Base-by-base conservation (phyloP, 2,113 vertebrate species). In the Reinhardtius hippoglossoides region DNA sequence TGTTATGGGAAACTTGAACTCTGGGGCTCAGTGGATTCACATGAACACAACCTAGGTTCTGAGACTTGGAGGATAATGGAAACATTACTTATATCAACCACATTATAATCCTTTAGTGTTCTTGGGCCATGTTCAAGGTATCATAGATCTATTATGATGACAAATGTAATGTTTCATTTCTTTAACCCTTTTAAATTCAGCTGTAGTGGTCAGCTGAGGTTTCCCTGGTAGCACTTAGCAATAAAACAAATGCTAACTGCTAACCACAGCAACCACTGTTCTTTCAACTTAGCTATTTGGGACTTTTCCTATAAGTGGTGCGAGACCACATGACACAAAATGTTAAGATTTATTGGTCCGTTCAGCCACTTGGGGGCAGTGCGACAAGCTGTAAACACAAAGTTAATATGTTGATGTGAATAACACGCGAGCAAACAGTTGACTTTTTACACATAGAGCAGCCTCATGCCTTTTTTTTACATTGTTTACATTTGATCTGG, bases 1-100 rank as follows among this genome's bases (percentile, higher is more conserved):
- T 60, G 23, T 82, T 62, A 65, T 54, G 66, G 65, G 64, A 75
- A 76, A 31, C 57, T 64, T 52, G 26, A 74, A 50, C 58, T 78
- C 14, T 18, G 31, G 54, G 26, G 44, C 60, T 58, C 24, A 6
- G 24, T 52, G 63, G 52, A 44, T 58, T 63, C 63, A 31, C 31
- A 31, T 31, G 31, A 31, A 31, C 31, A 31, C n/a, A 42, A 18
- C 71, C 42, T 16, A 37, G 44, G 44, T 2, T 24, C 46, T 1
- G 61, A 67, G 37, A 50, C 27, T 23, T 24, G 37, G 4, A 58
- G 65, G 56, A 24, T 31, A 76, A 65, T 5, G 42, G 60, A 8
- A 50, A 23, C 14, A 16, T 48, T 68, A 71, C 24, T 77, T 62
- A 15, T 48, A 44, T 73, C 9, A 16, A 46, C 50, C 67, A 24